Conservation (phyloP, 2,888 invertebrate genomes). For the Drosophila buzzatii region DNA sequence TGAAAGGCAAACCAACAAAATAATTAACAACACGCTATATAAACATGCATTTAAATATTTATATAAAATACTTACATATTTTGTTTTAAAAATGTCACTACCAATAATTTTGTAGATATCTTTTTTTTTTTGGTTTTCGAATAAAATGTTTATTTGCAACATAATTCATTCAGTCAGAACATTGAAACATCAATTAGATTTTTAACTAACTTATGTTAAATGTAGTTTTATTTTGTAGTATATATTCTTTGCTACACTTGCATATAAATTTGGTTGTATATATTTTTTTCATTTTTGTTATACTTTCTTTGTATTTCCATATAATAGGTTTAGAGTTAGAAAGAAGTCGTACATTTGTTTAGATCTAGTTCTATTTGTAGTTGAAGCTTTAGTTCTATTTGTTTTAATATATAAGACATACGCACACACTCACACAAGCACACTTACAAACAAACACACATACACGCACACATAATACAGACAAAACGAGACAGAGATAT, state of each 20-base stretch:
- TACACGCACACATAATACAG: slow-evolving; percentile 47
- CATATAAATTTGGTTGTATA: slow-evolving; percentile 4
- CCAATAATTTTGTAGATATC: slow-evolving; percentile 1
- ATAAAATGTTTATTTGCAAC: slow-evolving; percentile 76
- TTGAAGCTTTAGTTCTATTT: slow-evolving; percentile 46
- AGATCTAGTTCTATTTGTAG: slow-evolving; percentile 20
- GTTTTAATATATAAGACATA: slow-evolving; percentile 30
- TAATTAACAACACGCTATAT: slow-evolving; percentile 33
- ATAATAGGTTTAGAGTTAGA: slow-evolving; percentile 34
- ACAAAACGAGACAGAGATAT: slow-evolving; percentile 20
- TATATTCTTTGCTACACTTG: slow-evolving; percentile 7
- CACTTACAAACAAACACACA: slow-evolving; percentile 35
- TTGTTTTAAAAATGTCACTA: background rate
- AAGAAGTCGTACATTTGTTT: slow-evolving; percentile 37
- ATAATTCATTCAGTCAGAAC: slow-evolving; percentile 77
- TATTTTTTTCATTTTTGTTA: slow-evolving; percentile 23
- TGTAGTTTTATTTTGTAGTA: slow-evolving; percentile 27
- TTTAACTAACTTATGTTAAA: slow-evolving; percentile 67
- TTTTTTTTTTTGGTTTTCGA: slow-evolving; percentile 45
- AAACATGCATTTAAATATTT: slow-evolving; percentile 33
- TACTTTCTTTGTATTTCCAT: slow-evolving; percentile 15
- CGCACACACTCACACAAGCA: slow-evolving; percentile 22
- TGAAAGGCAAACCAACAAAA: slow-evolving; percentile 42
- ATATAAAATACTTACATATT: slow-evolving; percentile 35
- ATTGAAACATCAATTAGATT: slow-evolving; percentile 75